Base-by-base conservation (phyloP, 2,888 invertebrate species). In the Spodoptera picta region DNA sequence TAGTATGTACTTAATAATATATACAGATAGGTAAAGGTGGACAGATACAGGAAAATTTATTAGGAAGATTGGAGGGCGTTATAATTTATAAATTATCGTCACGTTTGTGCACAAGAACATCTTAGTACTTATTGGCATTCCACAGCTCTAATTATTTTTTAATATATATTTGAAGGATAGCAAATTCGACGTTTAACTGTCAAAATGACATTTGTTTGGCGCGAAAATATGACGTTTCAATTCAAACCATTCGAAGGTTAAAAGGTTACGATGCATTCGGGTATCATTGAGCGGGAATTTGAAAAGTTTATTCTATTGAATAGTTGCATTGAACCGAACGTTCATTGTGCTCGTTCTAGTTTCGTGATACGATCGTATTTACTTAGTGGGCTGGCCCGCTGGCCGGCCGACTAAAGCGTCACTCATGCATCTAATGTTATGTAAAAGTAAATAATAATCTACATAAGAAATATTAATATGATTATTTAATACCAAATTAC, bases 221-320 rank as follows among this genome's bases (percentile, higher is more conserved):
- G 36, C 36, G 6, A 7, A 9, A 9, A 36, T 6, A 7, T 36
- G 11, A 48, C 45, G 61, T 59, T 24, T 62, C 58, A 65, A 73
- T 24, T 62, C 58, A 65, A 73, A 42, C 53, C n/a, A 53, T 63
- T 55, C 60, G 54, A 60, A 65, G 65, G 69, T 65, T 59, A 60
- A 60, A 73, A 73, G 70, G 65, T 63, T 60, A 69, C 66, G 74
- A 63, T 74, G 65, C 72, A 73, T 73, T 73, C 46, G 73, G 59
- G 7, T 23, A 41, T 60, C 49, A 77, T 77, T 77, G 66, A 75
- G 44, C 55, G 60, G 59, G 60, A 66, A 69, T 75, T 78, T 70
- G 57, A 77, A 73, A 75, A 73, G 68, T 73, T 65, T 59, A 66
- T 60, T 64, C 63, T 63, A 73, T 66, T 77, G 46, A 63, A 57